phyloP scores from a whole-genome alignment of 1,140 invertebrate species.

The Zaprionus camerounensis region DNA sequence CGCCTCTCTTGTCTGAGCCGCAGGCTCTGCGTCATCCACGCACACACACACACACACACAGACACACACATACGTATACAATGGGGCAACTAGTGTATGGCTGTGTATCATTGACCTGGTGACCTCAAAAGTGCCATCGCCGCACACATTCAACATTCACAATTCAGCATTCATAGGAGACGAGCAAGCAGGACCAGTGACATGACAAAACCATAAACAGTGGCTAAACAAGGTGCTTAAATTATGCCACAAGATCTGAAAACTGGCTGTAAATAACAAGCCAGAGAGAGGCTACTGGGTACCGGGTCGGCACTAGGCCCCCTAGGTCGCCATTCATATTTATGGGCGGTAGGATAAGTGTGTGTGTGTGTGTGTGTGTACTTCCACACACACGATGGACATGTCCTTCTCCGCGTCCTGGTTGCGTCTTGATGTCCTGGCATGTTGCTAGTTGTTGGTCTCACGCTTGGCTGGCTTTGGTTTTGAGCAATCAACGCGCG shows the following conservation, averaged over 20 bases:
- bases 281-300: slow-evolving; percentile 22
- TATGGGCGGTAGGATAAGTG: slow-evolving; percentile 43
- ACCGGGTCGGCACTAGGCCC: slow-evolving; percentile 2
- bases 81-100: slow-evolving; percentile 21
- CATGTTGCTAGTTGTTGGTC: slow-evolving; percentile 76
- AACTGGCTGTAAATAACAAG: slow-evolving; percentile 78
- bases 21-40: too few species aligned
- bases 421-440: slow-evolving; percentile 28
- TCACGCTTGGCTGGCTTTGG: slow-evolving; percentile 76
- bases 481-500: slow-evolving; percentile 77
- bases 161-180: slow-evolving; percentile 50
- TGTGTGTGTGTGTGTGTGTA: slow-evolving; percentile 33
- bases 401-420: slow-evolving; percentile 29
- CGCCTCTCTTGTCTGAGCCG: too few species aligned
- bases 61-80: not conserved
- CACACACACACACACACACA: not conserved
- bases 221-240: slow-evolving; percentile 82
- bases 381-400: slow-evolving; percentile 46
- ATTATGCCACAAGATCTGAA: slow-evolving; percentile 81
- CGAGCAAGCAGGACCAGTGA: slow-evolving; percentile 60
- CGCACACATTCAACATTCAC: slow-evolving; percentile 24
- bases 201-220: slow-evolving; percentile 79
- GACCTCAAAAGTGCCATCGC: slow-evolving; percentile 66
- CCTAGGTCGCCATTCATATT: slow-evolving; percentile 62
- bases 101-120: slow-evolving; percentile 75